phyloP scores from a whole-genome alignment of 2,113 vertebrate species.

The Paramormyrops kingsleyae region DNA sequence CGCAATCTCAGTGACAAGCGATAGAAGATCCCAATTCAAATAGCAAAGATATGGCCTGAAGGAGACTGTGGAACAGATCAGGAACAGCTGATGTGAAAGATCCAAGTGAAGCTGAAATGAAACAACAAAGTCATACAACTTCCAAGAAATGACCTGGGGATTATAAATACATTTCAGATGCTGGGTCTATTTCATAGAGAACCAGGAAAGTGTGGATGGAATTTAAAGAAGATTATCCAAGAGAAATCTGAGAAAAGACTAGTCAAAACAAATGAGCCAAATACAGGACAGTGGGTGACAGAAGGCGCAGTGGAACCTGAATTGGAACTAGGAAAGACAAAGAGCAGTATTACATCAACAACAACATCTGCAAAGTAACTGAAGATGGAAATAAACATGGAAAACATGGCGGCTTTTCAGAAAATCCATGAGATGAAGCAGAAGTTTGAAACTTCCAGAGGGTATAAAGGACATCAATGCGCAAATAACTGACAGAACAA shows the following conservation, averaged over 20 bases:
- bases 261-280: not conserved
- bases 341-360: not conserved
- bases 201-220: not conserved
- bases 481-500: not conserved
- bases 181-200: not conserved
- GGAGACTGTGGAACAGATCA: not conserved
- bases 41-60: not conserved
- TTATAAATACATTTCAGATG: not conserved
- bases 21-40: not conserved
- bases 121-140: not conserved
- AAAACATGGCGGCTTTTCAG: not conserved
- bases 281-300: not conserved
- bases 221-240: not conserved
- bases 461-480: not conserved
- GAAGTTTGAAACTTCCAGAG: not conserved
- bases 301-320: not conserved
- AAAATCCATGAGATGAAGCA: not conserved
- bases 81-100: not conserved
- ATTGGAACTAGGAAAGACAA: not conserved
- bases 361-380: not conserved
- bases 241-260: not conserved
- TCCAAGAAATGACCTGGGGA: not conserved
- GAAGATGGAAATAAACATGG: not conserved
- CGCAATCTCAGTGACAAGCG: not conserved
- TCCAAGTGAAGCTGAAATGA: not conserved